These are phyloP conservation scores for Pristionchus maxplancki DNA, from an alignment of 2,888 invertebrate genomes.

Conservation along the genomic window DNA sequence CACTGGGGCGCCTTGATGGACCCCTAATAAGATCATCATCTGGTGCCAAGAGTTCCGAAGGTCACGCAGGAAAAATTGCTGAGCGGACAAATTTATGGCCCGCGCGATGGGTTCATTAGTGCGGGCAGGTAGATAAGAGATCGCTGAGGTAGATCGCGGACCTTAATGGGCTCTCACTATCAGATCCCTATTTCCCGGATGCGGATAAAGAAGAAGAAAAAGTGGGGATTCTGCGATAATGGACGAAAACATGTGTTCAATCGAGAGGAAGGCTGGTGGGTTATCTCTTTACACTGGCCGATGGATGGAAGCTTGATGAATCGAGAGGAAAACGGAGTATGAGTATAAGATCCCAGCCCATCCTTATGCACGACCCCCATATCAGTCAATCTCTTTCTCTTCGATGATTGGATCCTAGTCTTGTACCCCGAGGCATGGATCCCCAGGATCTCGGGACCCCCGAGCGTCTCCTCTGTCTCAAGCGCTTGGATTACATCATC, in stretches of 20 bases:
- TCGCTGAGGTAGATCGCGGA: neutral
- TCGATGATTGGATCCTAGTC: too few species aligned
- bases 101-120: slow-evolving; percentile 18
- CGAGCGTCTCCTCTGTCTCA: neutral
- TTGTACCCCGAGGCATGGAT: too few species aligned
- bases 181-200: slow-evolving; percentile 27
- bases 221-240: slow-evolving; percentile 7
- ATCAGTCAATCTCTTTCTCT: too few species aligned
- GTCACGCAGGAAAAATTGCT: slow-evolving; percentile 11
- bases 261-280: neutral
- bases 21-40: slow-evolving; percentile 30
- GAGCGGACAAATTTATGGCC: slow-evolving; percentile 44
- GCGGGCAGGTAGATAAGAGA: slow-evolving; percentile 1
- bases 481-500: slow-evolving; percentile 34
- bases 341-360: neutral
- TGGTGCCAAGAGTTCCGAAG: slow-evolving; percentile 38
- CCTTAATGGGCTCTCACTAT: neutral
- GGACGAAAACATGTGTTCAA: slow-evolving; percentile 33
- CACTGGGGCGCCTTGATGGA: slow-evolving; percentile 8
- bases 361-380: neutral
- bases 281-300: neutral
- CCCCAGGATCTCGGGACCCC: too few species aligned
- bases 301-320: slow-evolving; percentile 22
- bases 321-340: neutral
- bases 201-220: neutral